Evolutionary conservation across 2,888 invertebrate species (phyloP), one percentile per base, ranked within the genome.

Genomic region (Merodon equestris): DNA sequence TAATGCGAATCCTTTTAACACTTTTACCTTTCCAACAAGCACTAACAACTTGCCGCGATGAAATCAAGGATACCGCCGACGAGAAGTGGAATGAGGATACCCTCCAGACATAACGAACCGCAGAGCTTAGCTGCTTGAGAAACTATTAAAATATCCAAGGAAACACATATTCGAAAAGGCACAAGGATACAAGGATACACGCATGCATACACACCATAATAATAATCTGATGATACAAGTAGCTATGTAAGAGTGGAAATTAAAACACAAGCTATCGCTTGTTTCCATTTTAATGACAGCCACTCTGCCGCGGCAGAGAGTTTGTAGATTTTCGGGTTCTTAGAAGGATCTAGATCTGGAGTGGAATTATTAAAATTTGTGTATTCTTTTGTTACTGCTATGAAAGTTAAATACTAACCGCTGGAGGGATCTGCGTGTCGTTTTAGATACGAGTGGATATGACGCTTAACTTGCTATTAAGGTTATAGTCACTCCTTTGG

Each of bases 81-180:
- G 27, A 4, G 27, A 27, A 27, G 27, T 4, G 2, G 27, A 27
- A 27, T 27, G 27, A 27, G 27, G 2, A 27, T 66, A 47, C 40
- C 40, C 44, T 13, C 15, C 13, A 64, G 64, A 44, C 45, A 40
- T 15, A 34, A 44, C 40, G 15, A 40, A 66, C 56, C 66, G 47
- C 56, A 66, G 47, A 56, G 66, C 54, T 66, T 47, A 56, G 66
- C 66, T 56, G 66, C 66, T 66, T 66, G 56, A 66, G 66, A 27
- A 66, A 66, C 66, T 66, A 66, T 66, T 66, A 66, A 66, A 66
- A 56, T 56, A 40, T 66, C 54, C 66, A 66, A 56, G 56, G 54
- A 54, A 27, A 47, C 18, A 64, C 45, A 54, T 64, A 54, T 14
- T 44, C 53, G 27, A 40, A 19, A 40, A 48, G 47, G 13, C 14